These are phyloP conservation scores for Collichthys lucidus DNA, from an alignment of 2,113 vertebrate species.

Conservation along the genomic window DNA sequence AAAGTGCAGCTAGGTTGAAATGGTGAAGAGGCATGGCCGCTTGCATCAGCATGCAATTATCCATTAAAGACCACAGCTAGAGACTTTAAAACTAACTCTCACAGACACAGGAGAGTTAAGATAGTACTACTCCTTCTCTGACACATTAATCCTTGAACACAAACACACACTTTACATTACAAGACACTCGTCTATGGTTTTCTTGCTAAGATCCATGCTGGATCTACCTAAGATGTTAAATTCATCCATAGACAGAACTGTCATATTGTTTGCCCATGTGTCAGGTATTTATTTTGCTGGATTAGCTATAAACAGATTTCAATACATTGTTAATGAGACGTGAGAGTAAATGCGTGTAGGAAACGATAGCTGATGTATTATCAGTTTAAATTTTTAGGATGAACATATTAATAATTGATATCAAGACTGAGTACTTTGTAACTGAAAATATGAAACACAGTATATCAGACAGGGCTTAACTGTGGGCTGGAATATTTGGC, in stretches of 20 bases:
- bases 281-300: background rate
- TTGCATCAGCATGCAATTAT: slow-evolving; percentile 32
- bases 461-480: background rate
- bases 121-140: background rate
- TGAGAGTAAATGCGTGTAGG: background rate
- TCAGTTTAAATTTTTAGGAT: background rate
- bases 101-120: background rate
- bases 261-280: background rate
- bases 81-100: slow-evolving; percentile 1
- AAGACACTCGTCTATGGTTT: background rate
- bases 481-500: background rate
- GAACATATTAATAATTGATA: background rate
- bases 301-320: background rate
- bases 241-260: background rate
- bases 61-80: background rate
- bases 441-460: background rate
- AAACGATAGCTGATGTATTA: background rate
- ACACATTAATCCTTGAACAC: background rate
- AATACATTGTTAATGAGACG: background rate
- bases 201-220: background rate
- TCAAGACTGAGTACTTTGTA: background rate
- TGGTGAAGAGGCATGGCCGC: slow-evolving; percentile 12
- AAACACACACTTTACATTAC: background rate
- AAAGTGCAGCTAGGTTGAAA: slow-evolving; percentile 18
- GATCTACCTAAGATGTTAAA: background rate